Percentiles rank a stretch among this genome's conserved stretches.
Conservation (phyloP, 37 sponge, comb jelly and placozoan species). For the Spongia lamella region DNA sequence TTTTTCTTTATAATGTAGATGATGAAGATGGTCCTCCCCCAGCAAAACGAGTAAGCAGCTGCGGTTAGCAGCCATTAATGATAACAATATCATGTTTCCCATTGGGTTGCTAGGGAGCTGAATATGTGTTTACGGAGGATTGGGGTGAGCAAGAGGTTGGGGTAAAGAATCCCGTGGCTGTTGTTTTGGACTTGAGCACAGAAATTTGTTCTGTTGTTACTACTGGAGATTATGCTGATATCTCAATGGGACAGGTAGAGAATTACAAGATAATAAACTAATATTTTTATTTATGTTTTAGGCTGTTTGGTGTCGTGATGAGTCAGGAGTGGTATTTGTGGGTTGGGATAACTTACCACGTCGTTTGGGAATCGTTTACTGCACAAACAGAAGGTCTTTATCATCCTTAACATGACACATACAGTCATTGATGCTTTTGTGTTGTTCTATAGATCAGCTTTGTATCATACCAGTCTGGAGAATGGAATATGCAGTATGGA, state of each 20-base stretch:
- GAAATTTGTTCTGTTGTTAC: conserved; percentile 45
- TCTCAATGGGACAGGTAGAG: conserved; percentile 61
- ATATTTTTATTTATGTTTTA: background rate
- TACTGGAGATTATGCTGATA: conserved; percentile 28
- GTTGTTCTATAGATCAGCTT: conserved; percentile 55
- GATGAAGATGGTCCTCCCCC: background rate
- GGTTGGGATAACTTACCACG: conserved; percentile 81
- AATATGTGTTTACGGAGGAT: conserved; percentile 58
- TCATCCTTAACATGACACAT: background rate
- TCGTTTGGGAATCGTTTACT: conserved; percentile 76
- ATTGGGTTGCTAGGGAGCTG: conserved; percentile 44
- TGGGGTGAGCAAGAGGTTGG: conserved; percentile 90
- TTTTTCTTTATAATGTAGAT: too few species aligned
- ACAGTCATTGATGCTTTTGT: background rate
- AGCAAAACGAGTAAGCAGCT: background rate
- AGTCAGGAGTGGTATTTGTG: conserved; percentile 65
- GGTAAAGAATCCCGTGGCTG: conserved; percentile 62
- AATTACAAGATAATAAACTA: background rate
- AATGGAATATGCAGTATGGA: conserved; percentile 49
- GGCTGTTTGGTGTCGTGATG: conserved; percentile 1
- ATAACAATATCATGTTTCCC: background rate
- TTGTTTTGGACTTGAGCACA: conserved; percentile 64
- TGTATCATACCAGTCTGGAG: conserved; percentile 43
- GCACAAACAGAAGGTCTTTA: conserved; percentile 67
- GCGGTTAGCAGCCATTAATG: background rate